Evolutionary conservation across 1,140 invertebrate species (phyloP).

Genomic region (Drosophila orena): DNA sequence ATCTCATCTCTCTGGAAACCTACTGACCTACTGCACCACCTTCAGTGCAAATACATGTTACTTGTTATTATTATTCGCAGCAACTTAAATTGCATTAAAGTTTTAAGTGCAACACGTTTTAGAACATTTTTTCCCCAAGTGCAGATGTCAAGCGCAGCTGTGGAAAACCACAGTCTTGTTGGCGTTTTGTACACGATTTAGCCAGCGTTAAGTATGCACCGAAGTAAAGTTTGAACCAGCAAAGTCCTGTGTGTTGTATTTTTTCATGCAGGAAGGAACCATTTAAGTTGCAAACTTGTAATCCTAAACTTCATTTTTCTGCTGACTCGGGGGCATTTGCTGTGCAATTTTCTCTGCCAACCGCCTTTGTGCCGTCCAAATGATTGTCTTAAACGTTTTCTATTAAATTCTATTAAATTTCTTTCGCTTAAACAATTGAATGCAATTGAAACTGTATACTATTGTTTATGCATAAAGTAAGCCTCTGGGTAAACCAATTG

Average conservation of each 20-base stretch:
- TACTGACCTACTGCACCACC: no score
- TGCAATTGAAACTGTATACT: not conserved
- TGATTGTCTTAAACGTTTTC: not conserved
- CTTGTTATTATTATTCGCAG: no score
- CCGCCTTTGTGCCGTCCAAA: not conserved
- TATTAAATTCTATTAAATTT: not conserved
- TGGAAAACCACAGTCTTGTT: slow-evolving; percentile 9
- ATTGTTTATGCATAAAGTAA: not conserved
- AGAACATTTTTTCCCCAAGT: not conserved
- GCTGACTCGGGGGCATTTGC: no score
- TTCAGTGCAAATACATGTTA: no score
- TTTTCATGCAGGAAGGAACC: not conserved
- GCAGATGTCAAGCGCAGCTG: slow-evolving; percentile 18
- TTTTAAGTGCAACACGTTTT: no score
- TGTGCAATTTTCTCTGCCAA: not conserved
- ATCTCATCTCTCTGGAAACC: no score
- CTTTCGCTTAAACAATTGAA: not conserved
- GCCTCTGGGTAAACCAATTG: not conserved
- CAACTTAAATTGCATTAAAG: no score
- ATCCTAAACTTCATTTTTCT: not conserved
- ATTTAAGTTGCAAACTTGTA: slow-evolving; percentile 5
- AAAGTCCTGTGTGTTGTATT: not conserved
- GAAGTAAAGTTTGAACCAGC: slow-evolving; percentile 2
- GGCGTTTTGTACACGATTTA: slow-evolving; percentile 8
- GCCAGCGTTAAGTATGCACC: not conserved